These are phyloP conservation scores for Phymorhynchus buccinoides DNA, from an alignment of 1,140 invertebrate species.

Conservation along the genomic window DNA sequence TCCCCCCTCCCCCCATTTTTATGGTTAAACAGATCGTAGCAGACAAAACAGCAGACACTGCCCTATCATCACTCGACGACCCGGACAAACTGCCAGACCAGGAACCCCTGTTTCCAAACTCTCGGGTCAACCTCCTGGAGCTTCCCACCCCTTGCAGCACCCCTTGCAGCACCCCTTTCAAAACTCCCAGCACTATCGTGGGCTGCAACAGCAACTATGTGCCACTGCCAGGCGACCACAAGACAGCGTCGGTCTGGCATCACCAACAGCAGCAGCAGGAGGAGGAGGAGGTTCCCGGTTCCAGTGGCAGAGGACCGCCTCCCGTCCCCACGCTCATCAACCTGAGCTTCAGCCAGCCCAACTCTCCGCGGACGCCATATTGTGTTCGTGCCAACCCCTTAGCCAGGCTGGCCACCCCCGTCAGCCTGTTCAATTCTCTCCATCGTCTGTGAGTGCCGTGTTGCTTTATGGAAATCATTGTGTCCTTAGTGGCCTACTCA, in stretches of 20 bases:
- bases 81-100: background rate
- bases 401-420: background rate
- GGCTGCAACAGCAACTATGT: background rate
- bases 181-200: background rate
- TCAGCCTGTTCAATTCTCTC: background rate
- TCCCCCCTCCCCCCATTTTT: no score
- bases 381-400: background rate
- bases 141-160: no score
- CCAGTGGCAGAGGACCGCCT: no score
- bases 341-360: constrained; percentile 40
- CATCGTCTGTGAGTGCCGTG: background rate
- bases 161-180: background rate
- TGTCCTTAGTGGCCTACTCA: no score
- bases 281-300: no score
- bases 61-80: background rate
- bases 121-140: background rate
- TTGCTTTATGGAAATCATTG: no score
- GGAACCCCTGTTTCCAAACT: no score
- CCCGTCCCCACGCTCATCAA: constrained; percentile 35
- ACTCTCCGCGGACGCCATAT: constrained; percentile 26
- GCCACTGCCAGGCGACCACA: no score
- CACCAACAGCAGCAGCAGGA: background rate
- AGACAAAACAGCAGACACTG: background rate
- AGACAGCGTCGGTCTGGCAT: background rate
- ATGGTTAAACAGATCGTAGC: no score